Evolutionary conservation across 2,797 vertebrate genomes (phyloP).

Genomic region (Alfaro cultratus): DNA sequence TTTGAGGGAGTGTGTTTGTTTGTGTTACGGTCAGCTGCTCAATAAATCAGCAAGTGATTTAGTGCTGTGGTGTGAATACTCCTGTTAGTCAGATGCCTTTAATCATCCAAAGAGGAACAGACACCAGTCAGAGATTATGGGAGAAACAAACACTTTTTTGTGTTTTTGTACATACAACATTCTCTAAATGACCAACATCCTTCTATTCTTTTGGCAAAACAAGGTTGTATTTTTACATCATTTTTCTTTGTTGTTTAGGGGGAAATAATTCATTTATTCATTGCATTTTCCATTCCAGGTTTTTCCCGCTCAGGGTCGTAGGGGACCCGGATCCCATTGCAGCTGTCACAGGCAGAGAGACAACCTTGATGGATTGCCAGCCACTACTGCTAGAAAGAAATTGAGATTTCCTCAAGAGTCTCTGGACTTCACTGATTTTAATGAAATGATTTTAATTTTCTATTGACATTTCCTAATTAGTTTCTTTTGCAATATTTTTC

Average conservation of each 20-base stretch:
- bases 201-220: background rate
- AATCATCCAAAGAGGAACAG: slow-evolving; percentile 47
- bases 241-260: background rate
- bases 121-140: background rate
- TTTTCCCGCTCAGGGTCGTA: background rate
- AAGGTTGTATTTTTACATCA: background rate
- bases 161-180: background rate
- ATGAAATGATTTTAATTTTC: background rate
- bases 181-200: background rate
- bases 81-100: slow-evolving; percentile 55
- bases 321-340: background rate
- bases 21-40: slow-evolving; percentile 30
- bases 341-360: background rate
- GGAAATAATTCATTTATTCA: background rate
- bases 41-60: slow-evolving; percentile 58
- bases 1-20: slow-evolving; percentile 22
- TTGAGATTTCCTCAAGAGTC: background rate
- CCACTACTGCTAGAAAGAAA: background rate
- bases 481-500: background rate
- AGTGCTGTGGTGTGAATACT: slow-evolving; percentile 47
- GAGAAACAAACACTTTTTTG: background rate
- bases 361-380: slow-evolving; percentile 3
- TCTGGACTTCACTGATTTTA: background rate
- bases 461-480: background rate
- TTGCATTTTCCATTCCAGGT: slow-evolving; percentile 1